These are phyloP conservation scores for Tipula helvola DNA, from an alignment of 2,888 invertebrate genomes.

Conservation along the genomic window DNA sequence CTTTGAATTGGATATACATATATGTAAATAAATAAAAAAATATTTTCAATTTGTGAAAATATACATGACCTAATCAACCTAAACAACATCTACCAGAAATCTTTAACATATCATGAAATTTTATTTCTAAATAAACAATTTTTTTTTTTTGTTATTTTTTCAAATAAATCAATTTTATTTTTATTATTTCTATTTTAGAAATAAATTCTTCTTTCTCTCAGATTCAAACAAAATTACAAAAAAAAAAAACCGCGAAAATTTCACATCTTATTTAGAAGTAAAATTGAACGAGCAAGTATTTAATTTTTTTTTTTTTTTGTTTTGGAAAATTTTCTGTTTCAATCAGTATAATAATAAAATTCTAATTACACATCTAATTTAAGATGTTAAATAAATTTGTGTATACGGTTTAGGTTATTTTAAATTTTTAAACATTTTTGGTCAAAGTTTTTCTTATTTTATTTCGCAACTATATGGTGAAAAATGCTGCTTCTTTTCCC, in stretches of 20 bases:
- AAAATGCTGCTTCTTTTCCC: not conserved
- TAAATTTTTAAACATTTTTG: not conserved
- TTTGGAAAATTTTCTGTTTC: not conserved
- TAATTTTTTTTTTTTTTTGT: not conserved
- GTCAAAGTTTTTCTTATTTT: not conserved
- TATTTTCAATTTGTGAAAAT: not conserved
- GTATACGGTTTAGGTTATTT: not conserved
- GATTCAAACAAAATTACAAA: not conserved
- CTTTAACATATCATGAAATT: slow-evolving; percentile 4
- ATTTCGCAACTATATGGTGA: not conserved
- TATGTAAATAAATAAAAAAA: not conserved
- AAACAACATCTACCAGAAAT: slow-evolving; percentile 4
- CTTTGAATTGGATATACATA: not conserved
- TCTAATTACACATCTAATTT: not conserved
- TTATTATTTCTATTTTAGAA: slow-evolving; percentile 4
- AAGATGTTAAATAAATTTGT: not conserved
- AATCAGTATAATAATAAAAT: not conserved
- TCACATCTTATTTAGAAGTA: not conserved
- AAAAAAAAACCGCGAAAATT: not conserved
- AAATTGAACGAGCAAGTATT: not conserved
- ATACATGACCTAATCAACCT: slow-evolving; percentile 4
- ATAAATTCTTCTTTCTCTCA: not conserved
- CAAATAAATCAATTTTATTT: slow-evolving; percentile 4
- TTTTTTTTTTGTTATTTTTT: not conserved
- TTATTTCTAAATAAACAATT: not conserved